Evolutionary conservation across 2,113 vertebrate genomes (phyloP).

Genomic region (Anolis carolinensis): DNA sequence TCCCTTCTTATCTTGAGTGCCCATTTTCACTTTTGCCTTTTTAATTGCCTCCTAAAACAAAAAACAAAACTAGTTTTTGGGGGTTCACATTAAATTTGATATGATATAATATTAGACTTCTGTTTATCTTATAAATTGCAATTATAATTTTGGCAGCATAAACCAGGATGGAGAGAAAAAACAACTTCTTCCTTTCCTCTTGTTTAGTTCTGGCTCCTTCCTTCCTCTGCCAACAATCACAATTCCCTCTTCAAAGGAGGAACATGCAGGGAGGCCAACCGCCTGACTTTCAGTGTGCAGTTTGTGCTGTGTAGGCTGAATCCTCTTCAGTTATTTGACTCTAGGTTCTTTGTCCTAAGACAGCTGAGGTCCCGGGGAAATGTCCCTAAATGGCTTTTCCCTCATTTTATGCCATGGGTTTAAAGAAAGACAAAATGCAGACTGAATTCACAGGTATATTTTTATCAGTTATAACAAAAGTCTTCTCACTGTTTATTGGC

Average conservation of each 20-base stretch:
- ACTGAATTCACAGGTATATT: background rate
- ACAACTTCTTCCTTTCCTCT: slow-evolving; percentile 66
- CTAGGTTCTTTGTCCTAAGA: slow-evolving; percentile 23
- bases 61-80: slow-evolving; percentile 33
- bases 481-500: background rate
- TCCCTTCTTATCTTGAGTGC: slow-evolving; percentile 30
- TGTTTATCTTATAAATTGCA: slow-evolving; percentile 62
- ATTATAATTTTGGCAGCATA: slow-evolving; percentile 54
- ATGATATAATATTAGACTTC: slow-evolving; percentile 47
- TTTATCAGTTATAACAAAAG: background rate
- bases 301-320: slow-evolving; percentile 42
- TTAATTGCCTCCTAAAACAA: slow-evolving; percentile 22
- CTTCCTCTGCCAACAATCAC: slow-evolving; percentile 75
- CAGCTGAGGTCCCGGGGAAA: slow-evolving; percentile 28
- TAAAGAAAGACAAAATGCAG: slow-evolving; percentile 32
- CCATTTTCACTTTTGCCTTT: slow-evolving; percentile 42
- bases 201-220: slow-evolving; percentile 74
- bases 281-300: slow-evolving; percentile 41
- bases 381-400: background rate
- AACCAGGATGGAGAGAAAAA: slow-evolving; percentile 52
- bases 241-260: slow-evolving; percentile 64
- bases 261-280: slow-evolving; percentile 48
- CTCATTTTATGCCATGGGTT: slow-evolving; percentile 13
- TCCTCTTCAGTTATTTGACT: slow-evolving; percentile 33
- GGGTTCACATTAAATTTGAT: slow-evolving; percentile 55